These are phyloP conservation scores for Falco punctatus DNA, from an alignment of 2,113 vertebrate species.

Conservation along the genomic window DNA sequence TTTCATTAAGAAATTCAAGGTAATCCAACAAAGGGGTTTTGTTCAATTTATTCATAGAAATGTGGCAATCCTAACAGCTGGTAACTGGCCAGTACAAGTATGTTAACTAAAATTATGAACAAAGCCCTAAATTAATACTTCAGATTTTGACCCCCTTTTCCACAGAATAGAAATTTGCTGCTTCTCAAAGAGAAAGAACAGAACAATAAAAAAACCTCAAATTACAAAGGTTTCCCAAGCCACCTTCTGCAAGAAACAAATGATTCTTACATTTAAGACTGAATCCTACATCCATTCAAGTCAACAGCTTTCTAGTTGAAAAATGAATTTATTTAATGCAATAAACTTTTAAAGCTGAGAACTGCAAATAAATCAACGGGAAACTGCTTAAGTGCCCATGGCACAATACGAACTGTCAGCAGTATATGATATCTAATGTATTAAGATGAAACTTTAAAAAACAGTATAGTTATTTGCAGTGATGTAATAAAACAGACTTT, in stretches of 20 bases:
- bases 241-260: neutral
- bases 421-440: neutral
- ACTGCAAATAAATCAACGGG: neutral
- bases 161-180: neutral
- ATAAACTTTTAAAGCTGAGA: conserved; percentile 1
- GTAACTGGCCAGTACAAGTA: neutral
- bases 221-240: neutral
- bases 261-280: neutral
- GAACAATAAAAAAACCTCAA: neutral
- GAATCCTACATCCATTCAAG: neutral
- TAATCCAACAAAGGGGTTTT: neutral
- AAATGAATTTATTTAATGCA: neutral
- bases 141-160: neutral
- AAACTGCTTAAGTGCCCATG: neutral
- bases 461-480: neutral
- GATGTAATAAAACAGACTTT: neutral
- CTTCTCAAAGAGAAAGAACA: neutral
- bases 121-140: neutral
- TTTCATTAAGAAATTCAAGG: neutral
- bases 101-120: neutral
- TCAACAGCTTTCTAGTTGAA: neutral
- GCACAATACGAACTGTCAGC: neutral
- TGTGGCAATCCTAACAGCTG: neutral
- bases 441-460: neutral
- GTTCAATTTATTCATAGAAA: conserved; percentile 11